These are phyloP conservation scores for Mastomys coucha DNA, from an alignment of 2,113 vertebrate genomes.

Conservation along the genomic window DNA sequence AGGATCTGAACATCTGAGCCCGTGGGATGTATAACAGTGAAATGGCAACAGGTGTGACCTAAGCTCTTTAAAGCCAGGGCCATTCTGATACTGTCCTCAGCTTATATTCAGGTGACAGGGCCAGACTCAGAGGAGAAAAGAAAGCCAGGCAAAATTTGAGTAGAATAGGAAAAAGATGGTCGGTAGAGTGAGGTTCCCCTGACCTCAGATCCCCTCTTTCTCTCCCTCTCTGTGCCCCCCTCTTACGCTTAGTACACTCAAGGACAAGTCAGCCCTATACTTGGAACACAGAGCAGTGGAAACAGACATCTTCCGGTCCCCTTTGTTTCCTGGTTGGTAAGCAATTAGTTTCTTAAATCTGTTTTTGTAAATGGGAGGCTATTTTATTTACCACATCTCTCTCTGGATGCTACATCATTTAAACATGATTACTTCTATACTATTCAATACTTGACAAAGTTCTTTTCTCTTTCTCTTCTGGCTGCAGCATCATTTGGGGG, in stretches of 20 bases:
- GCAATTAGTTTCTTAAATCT: constrained; percentile 63
- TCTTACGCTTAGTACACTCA: background rate
- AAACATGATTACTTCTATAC: constrained; percentile 50
- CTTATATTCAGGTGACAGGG: background rate
- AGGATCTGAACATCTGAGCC: background rate
- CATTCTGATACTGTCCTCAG: background rate
- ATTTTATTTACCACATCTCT: constrained; percentile 53
- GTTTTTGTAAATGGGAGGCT: constrained; percentile 38
- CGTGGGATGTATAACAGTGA: background rate
- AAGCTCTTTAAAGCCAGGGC: background rate
- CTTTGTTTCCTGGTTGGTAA: constrained; percentile 48
- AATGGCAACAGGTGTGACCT: background rate
- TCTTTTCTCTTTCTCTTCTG: constrained; percentile 33
- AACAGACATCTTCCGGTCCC: constrained; percentile 36
- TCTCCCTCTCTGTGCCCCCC: background rate
- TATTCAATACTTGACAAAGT: constrained; percentile 44
- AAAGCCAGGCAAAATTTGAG: background rate
- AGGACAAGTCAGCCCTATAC: constrained; percentile 4
- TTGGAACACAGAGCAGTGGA: background rate
- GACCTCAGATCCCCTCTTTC: background rate
- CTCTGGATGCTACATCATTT: constrained; percentile 28
- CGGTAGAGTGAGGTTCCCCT: background rate
- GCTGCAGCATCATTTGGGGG: background rate
- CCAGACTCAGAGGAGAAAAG: background rate
- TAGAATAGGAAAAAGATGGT: background rate